phyloP scores from a whole-genome alignment of 2,888 invertebrate species.

The Gryllus longicercus region DNA sequence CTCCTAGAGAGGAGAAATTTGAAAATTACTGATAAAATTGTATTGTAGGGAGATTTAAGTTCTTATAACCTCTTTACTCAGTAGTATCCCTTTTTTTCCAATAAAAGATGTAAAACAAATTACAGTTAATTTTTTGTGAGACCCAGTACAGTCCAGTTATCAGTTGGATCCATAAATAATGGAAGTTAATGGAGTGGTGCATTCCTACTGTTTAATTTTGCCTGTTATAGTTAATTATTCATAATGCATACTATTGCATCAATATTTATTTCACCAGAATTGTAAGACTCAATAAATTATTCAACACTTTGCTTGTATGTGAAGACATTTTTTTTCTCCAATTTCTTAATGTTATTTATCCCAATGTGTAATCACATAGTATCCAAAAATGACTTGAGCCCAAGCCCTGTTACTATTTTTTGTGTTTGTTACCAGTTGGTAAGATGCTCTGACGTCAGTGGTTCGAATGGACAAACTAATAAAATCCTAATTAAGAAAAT shows the following conservation, averaged over 20 bases:
- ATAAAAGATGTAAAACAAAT: constrained; percentile 36
- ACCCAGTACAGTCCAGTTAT: not conserved
- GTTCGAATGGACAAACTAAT: too few relatives aligned
- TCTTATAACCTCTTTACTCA: constrained; percentile 30
- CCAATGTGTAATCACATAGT: too few relatives aligned
- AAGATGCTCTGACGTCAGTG: too few relatives aligned
- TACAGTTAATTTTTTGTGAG: not conserved
- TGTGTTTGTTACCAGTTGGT: too few relatives aligned
- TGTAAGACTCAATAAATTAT: constrained; percentile 11
- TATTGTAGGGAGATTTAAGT: constrained; percentile 25
- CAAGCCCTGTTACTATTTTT: too few relatives aligned
- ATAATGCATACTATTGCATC: constrained; percentile 1
- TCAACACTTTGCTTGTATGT: constrained; percentile 17
- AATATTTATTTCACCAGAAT: constrained; percentile 2
- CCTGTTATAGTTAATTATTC: not conserved
- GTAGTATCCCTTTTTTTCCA: constrained; percentile 36
- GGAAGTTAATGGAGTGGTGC: not conserved
- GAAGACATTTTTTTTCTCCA: not conserved
- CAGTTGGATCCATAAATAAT: not conserved
- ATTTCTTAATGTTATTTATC: too few relatives aligned
- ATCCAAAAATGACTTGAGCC: too few relatives aligned
- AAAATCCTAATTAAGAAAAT: too few relatives aligned
- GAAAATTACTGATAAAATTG: constrained; percentile 18
- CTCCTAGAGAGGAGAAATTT: not conserved
- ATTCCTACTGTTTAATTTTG: not conserved